phyloP scores from a whole-genome alignment of 2,888 invertebrate species.

The Latrodectus elegans region DNA sequence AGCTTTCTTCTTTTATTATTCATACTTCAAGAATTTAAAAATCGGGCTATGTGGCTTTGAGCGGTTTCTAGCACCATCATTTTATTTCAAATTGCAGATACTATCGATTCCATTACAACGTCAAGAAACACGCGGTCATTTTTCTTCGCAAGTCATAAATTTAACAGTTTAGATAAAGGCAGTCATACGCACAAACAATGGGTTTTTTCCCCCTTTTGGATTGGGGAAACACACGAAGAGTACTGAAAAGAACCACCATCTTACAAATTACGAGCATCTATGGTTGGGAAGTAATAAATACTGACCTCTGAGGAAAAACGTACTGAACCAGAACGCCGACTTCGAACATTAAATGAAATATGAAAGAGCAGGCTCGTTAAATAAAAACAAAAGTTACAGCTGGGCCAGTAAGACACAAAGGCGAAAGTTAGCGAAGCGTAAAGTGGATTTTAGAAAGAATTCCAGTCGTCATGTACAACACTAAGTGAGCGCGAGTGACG shows the following conservation, averaged over 20 bases:
- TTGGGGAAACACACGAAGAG: not conserved
- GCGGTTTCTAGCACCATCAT: no score
- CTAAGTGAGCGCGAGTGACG: no score
- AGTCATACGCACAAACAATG: not conserved
- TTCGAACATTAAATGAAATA: not conserved
- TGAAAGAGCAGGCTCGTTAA: slow-evolving; percentile 28
- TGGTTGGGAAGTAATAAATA: slow-evolving; percentile 21
- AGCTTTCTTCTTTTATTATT: no score
- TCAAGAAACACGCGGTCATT: no score
- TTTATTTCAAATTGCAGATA: no score
- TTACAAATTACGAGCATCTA: slow-evolving; percentile 1
- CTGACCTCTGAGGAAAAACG: slow-evolving; percentile 22
- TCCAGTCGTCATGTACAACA: not conserved
- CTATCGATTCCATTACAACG: no score
- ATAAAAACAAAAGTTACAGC: slow-evolving; percentile 18
- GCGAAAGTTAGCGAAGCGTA: slow-evolving; percentile 34
- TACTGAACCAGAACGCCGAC: slow-evolving; percentile 41
- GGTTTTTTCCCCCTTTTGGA: not conserved
- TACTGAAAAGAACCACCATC: not conserved
- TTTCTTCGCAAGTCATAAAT: not conserved
- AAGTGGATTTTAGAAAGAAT: slow-evolving; percentile 22
- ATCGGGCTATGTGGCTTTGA: no score
- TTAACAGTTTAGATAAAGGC: not conserved
- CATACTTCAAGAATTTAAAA: no score
- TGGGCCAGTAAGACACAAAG: slow-evolving; percentile 35